A percentile compares a stretch with the other conserved stretches of the same genome.
Evolutionary conservation across 2,113 vertebrate genomes (phyloP).

Genomic region (Phylloscopus whistleri): DNA sequence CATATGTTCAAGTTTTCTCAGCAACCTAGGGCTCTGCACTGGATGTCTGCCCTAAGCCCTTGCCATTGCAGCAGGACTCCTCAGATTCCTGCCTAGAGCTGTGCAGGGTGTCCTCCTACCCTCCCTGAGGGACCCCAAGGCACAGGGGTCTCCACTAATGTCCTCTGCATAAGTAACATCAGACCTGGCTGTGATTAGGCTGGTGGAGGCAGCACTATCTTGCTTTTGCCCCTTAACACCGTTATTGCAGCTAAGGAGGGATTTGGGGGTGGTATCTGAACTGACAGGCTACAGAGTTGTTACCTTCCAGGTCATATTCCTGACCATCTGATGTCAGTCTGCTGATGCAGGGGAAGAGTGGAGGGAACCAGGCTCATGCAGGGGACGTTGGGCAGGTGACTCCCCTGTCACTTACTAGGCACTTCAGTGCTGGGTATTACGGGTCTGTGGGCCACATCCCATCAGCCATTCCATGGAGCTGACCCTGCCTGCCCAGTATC

Average conservation of each 20-base stretch:
- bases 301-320: not conserved
- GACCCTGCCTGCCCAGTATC: not conserved
- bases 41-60: not conserved
- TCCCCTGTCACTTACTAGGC: not conserved
- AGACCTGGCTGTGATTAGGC: not conserved
- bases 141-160: not conserved
- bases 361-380: not conserved
- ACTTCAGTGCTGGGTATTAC: not conserved
- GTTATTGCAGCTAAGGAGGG: not conserved
- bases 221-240: not conserved
- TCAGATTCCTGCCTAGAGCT: not conserved
- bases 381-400: not conserved
- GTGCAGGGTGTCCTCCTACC: not conserved
- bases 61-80: not conserved
- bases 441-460: not conserved
- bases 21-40: not conserved
- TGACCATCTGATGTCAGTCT: not conserved
- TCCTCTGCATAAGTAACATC: not conserved
- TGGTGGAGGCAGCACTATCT: not conserved
- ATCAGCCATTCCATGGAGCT: rapidly evolving
- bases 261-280: not conserved
- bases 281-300: not conserved
- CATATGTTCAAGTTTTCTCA: not conserved
- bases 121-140: not conserved
- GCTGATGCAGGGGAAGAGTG: not conserved